Base-by-base conservation (phyloP, 64 coral and sea anemone species). In the Trachythela sp. region DNA sequence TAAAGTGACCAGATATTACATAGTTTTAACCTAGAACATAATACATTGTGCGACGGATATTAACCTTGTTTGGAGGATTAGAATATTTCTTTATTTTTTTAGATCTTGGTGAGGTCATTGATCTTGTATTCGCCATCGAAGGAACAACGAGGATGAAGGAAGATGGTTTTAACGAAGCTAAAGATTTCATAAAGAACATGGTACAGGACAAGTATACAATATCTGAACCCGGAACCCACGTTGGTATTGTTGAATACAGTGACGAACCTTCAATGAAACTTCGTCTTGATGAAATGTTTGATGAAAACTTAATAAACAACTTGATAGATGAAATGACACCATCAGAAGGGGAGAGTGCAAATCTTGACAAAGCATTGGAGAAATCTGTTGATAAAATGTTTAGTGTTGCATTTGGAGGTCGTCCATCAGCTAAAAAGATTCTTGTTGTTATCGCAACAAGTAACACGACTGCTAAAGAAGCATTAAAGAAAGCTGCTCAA, bases 221-320 rank as follows among this genome's bases (percentile, higher is more conserved):
- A 4, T 85, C 90, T 37, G 54, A 37, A 11, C 83, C n/a, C 8
- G 87, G 90, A 56, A 85, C 91, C 0, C 90, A 68, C 13, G 59
- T 97, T 36, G 91, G 90, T 30, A 48, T 97, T 48, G 88, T 97
- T 22, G 95, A 97, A 34, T 97, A 97, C 86, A 97, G 91, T 72
- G 93, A 91, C 17, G 20, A 64, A 26, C 4, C 56, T 64, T 64
- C 56, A 64, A 64, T 64, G 8, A 64, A 64, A 64, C 56, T 64
- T 64, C 56, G 17, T 22, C 56, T 64, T 1, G 24, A 64, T 26
- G 56, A 64, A 9, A 9, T 26, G 26, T 64, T 64, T 64, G 56
- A 64, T 64, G 56, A 64, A 64, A n/a, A 64, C 56, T 64, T 26
- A 1, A 64, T 64, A 64, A 64, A 64, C 56, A 27, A 64, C 20